phyloP scores from a whole-genome alignment of 30 jellyfish, hydroid and myxozoan genomes.

The Aurelia coerulea region DNA sequence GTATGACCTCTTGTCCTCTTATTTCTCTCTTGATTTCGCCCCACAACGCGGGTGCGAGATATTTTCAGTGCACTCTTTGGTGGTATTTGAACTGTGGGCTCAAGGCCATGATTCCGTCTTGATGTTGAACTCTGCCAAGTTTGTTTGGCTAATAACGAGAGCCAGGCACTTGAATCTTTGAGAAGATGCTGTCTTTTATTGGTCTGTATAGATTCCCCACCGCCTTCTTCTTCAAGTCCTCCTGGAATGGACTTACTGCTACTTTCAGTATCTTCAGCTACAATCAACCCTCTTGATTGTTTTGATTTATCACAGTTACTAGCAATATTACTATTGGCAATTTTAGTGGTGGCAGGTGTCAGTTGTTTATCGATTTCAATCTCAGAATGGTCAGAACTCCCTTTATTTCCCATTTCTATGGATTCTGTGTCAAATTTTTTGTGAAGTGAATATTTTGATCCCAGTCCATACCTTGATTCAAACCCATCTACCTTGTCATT shows the following conservation, averaged over 20 bases:
- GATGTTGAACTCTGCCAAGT: conserved; percentile 31
- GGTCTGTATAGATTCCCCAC: neutral
- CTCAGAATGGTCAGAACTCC: no score
- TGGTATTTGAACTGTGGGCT: no score
- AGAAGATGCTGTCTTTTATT: neutral
- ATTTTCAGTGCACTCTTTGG: no score
- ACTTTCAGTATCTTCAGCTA: neutral
- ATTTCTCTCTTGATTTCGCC: no score
- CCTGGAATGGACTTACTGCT: neutral
- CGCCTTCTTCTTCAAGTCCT: neutral
- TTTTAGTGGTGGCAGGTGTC: neutral
- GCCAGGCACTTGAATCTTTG: conserved; percentile 36
- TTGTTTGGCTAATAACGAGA: conserved; percentile 24
- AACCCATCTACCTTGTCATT: neutral
- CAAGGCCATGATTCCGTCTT: no score
- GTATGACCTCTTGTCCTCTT: no score
- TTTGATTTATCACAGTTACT: neutral
- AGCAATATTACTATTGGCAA: neutral
- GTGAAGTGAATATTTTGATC: no score
- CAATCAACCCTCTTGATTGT: no score
- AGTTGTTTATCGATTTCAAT: no score
- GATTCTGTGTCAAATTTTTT: neutral
- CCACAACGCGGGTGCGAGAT: no score
- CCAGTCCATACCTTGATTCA: neutral
- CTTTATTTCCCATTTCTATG: neutral